Evolutionary conservation across 2,797 vertebrate genomes (phyloP), one percentile per base, ranked within the genome.

Genomic region (Sebastes hubbsi): DNA sequence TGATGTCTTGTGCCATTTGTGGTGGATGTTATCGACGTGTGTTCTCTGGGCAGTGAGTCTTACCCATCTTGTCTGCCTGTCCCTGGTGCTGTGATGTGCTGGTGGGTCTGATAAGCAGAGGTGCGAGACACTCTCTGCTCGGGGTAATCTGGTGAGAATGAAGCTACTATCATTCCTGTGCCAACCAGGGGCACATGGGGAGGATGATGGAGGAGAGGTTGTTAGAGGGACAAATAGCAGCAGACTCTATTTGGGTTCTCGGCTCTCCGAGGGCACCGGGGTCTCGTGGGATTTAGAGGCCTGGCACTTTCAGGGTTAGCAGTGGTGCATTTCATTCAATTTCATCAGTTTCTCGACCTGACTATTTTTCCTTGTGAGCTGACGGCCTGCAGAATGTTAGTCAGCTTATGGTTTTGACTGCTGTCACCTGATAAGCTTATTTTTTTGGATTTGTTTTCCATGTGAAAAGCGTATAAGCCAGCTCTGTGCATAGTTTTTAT

Each of bases 91-190:
- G 49, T 83, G 88, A 89, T 80, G 82, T 69, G 70, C 76, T 79
- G 69, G 55, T 85, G 7, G 79, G n/a, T 30, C 75, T 12, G 91
- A 94, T 93, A 94, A 85, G 80, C 75, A 34, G 71, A 91, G 84
- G 87, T 92, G 92, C 14, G 54, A 90, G 84, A 84, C 82, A 75
- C 90, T 91, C 80, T 89, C 73, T 82, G 84, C 75, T 54, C 73
- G 24, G 66, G 66, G 70, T 88, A 91, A 93, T 92, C 92, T 87
- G 75, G 32, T 77, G 82, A 84, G 78, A 87, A 81, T 75, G 88
- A 75, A 85, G 85, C 76, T 49, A 18, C 69, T 60, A 72, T 32
- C 61, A 78, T 80, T 81, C 49, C 60, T 63, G 75, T 70, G 70
- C 82, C 89, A 89, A 62, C 78, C 62, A 46, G 64, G 70, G 60